Percentiles rank a stretch among this genome's conserved stretches.
Conservation (phyloP, 2,113 vertebrate genomes). For the Odontesthes bonariensis region DNA sequence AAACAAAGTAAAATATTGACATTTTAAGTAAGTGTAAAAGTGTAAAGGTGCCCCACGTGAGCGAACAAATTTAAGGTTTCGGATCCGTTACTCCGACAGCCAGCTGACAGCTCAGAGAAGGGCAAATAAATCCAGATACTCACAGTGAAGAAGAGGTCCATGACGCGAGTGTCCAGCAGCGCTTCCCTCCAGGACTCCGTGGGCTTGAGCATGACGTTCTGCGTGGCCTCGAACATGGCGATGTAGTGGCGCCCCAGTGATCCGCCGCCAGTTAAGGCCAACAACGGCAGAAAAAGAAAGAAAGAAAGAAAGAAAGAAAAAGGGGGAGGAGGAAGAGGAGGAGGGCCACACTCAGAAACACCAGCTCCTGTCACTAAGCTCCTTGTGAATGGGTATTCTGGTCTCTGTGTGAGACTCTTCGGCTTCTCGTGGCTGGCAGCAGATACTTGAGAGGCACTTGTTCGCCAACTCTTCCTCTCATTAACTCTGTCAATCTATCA, state of each 20-base stretch:
- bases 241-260: constrained; percentile 99
- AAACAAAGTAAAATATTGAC: background rate
- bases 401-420: constrained; percentile 28
- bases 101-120: background rate
- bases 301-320: constrained; percentile 11
- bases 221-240: constrained; percentile 99
- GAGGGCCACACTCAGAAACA: constrained; percentile 31
- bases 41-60: too few relatives aligned
- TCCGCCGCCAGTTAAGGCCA: constrained; percentile 93
- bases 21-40: background rate
- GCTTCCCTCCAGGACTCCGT: constrained; percentile 98
- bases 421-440: constrained; percentile 18
- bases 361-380: constrained; percentile 55
- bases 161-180: constrained; percentile 96
- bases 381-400: constrained; percentile 49
- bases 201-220: constrained; percentile 98
- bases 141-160: constrained; percentile 99
- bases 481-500: constrained; percentile 39
- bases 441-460: constrained; percentile 35
- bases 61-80: background rate
- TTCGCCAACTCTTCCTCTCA: constrained; percentile 77
- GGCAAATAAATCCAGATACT: constrained; percentile 73
- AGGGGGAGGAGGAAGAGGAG: constrained; percentile 20
- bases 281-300: constrained; percentile 84
- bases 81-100: background rate